Evolutionary conservation across 2,113 vertebrate species (phyloP).

Genomic region (Myrmecobius fasciatus): DNA sequence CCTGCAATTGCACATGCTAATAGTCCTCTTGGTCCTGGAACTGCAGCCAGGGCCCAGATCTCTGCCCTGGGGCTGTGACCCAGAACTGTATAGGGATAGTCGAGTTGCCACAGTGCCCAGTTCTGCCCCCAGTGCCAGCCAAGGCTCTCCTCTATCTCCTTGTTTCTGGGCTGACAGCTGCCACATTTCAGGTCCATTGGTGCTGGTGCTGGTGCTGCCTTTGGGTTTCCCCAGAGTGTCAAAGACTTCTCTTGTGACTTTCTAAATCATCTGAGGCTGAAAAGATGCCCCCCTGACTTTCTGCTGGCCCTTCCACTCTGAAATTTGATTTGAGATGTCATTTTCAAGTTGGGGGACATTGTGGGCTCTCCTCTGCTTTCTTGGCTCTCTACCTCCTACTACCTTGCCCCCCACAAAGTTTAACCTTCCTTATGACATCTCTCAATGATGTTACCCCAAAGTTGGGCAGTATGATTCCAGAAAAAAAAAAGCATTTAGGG

Average conservation of each 20-base stretch:
- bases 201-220: not conserved
- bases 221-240: not conserved
- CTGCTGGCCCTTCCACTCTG: not conserved
- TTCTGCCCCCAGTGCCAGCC: not conserved
- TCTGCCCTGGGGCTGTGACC: too few relatives aligned
- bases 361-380: not conserved
- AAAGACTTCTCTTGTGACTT: not conserved
- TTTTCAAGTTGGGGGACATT: not conserved
- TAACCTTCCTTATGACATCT: not conserved
- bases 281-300: not conserved
- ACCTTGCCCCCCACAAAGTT: not conserved
- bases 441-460: not conserved
- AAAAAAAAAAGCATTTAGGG: not conserved
- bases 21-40: not conserved
- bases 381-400: not conserved
- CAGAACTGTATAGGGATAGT: not conserved
- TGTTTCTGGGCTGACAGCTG: not conserved
- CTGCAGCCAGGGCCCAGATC: not conserved
- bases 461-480: not conserved
- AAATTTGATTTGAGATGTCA: not conserved
- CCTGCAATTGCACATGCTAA: not conserved
- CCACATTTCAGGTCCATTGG: not conserved
- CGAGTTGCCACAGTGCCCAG: not conserved
- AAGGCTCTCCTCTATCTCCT: not conserved
- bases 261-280: not conserved